Percentiles rank a stretch among this genome's conserved stretches.
Evolutionary conservation across 2,888 invertebrate species (phyloP).

Genomic region (Lacanobia wlatinum): DNA sequence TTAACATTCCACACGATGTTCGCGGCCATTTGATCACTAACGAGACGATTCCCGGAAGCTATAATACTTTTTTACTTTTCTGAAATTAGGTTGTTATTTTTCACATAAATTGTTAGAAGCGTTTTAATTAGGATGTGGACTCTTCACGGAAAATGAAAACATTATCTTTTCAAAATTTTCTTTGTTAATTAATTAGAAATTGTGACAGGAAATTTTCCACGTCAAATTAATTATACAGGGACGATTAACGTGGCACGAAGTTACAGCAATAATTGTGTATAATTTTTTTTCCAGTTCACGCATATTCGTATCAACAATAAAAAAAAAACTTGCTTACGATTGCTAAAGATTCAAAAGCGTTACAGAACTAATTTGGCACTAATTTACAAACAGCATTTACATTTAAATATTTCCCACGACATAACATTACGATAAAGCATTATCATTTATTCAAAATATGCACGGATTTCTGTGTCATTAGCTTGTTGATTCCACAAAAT

Average conservation of each 20-base stretch:
- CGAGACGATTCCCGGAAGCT: constrained; percentile 85
- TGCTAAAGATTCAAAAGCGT: constrained; percentile 20
- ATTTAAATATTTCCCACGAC: constrained; percentile 56
- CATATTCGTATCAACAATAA: background rate
- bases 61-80: constrained; percentile 82
- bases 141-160: constrained; percentile 42
- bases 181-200: constrained; percentile 42
- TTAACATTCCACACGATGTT: constrained; percentile 82
- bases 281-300: background rate
- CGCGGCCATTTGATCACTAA: constrained; percentile 84
- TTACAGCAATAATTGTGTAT: background rate
- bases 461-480: constrained; percentile 70
- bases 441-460: constrained; percentile 63
- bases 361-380: constrained; percentile 19
- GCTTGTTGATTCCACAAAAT: constrained; percentile 75
- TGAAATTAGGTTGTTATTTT: constrained; percentile 81
- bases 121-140: constrained; percentile 73
- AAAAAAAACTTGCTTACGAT: constrained; percentile 4
- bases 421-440: constrained; percentile 35
- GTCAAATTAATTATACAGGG: constrained; percentile 21
- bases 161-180: constrained; percentile 43
- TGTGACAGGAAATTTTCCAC: constrained; percentile 26
- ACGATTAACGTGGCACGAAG: background rate
- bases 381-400: constrained; percentile 25
- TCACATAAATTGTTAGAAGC: constrained; percentile 75